phyloP scores from a whole-genome alignment of 2,888 invertebrate species.

The Meliscaeva auricollis region DNA sequence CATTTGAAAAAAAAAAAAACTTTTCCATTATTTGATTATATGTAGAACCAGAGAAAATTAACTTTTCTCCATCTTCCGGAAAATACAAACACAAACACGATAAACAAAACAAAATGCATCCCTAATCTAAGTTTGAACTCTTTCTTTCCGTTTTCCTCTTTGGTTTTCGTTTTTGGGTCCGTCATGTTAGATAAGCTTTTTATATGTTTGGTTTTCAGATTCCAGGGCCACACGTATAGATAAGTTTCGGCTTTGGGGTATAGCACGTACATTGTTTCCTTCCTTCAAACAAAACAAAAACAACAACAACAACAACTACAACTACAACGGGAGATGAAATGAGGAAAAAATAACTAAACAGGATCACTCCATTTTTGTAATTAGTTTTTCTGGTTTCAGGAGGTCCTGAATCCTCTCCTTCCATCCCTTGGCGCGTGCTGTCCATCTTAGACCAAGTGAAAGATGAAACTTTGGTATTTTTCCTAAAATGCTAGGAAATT shows the following conservation, averaged over 20 bases:
- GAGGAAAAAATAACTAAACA: constrained; percentile 39
- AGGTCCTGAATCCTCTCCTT: constrained; percentile 31
- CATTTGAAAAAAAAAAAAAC: constrained; percentile 39
- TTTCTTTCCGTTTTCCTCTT: constrained; percentile 19
- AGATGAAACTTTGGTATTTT: constrained; percentile 57
- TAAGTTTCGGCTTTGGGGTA: constrained; percentile 27
- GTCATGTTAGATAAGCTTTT: constrained; percentile 44
- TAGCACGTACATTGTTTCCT: constrained; percentile 54
- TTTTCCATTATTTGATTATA: constrained; percentile 68
- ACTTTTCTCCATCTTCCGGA: constrained; percentile 45
- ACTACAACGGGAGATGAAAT: background rate
- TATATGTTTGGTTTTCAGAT: constrained; percentile 36
- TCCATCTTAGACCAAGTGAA: constrained; percentile 47
- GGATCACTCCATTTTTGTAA: constrained; percentile 74
- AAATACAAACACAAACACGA: constrained; percentile 36
- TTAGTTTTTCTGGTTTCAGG: constrained; percentile 69
- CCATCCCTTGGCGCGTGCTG: constrained; percentile 55
- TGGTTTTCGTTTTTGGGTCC: background rate
- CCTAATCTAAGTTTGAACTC: constrained; percentile 54
- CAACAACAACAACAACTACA: constrained; percentile 14
- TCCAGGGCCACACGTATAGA: constrained; percentile 34
- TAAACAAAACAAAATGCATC: constrained; percentile 61
- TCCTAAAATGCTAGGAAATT: constrained; percentile 18
- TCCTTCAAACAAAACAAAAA: background rate
- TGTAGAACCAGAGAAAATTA: constrained; percentile 51